A percentile compares a stretch with the other conserved stretches of the same genome.
Conservation (phyloP, 1,140 invertebrate genomes). For the Drosophila nigrodunni region DNA sequence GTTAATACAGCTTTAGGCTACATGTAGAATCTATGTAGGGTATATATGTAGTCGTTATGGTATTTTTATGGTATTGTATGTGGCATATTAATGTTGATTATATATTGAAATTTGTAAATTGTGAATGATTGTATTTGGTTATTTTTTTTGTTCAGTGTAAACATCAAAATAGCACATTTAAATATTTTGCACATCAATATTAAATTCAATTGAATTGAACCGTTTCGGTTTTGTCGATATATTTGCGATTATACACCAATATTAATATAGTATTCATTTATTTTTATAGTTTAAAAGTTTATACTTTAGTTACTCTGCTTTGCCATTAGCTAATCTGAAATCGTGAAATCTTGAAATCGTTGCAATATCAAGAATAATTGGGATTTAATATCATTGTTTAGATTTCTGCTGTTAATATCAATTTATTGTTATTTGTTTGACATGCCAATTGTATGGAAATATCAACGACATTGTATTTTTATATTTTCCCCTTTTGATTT, state of each 20-base stretch:
- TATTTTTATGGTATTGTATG: neutral
- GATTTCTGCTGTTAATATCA: slow-evolving; percentile 1
- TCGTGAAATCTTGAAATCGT: neutral
- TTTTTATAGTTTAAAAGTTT: slow-evolving; percentile 5
- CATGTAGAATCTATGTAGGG: too few relatives aligned
- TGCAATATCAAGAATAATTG: neutral
- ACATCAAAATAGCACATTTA: slow-evolving; percentile 1
- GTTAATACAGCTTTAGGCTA: neutral
- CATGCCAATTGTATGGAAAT: neutral
- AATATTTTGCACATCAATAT: slow-evolving; percentile 17
- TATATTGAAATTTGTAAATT: neutral
- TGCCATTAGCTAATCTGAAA: slow-evolving; percentile 13
- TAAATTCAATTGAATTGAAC: slow-evolving; percentile 13
- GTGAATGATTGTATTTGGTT: neutral
- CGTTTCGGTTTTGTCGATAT: neutral
- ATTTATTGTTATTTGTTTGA: slow-evolving; percentile 1
- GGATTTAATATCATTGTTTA: slow-evolving; percentile 11
- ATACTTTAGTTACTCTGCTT: slow-evolving; percentile 9
- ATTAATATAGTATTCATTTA: neutral
- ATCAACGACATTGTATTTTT: neutral
- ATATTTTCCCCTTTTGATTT: neutral
- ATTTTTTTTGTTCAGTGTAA: neutral
- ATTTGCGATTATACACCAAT: slow-evolving; percentile 12
- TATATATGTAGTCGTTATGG: too few relatives aligned
- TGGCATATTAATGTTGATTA: neutral